phyloP scores from a whole-genome alignment of 2,113 vertebrate species.

The Xyliphius kryptos region DNA sequence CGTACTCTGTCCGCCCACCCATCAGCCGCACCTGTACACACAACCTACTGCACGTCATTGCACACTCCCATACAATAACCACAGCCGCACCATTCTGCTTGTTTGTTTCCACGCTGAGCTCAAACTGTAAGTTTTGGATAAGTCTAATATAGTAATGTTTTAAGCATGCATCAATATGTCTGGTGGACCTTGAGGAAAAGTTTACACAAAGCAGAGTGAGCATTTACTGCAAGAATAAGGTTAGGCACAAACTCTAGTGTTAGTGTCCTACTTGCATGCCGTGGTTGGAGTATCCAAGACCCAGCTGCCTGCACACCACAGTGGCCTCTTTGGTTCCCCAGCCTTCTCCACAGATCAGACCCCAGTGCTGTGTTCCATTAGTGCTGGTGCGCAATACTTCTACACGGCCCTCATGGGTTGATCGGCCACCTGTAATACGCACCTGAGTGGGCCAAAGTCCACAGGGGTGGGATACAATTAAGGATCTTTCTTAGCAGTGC shows the following conservation, averaged over 20 bases:
- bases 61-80: slow-evolving; percentile 1
- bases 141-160: slow-evolving; percentile 16
- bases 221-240: slow-evolving; percentile 1
- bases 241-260: slow-evolving; percentile 17
- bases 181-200: not conserved
- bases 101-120: not conserved
- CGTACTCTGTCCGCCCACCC: slow-evolving; percentile 68
- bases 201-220: slow-evolving; percentile 2
- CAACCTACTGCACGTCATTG: slow-evolving; percentile 29
- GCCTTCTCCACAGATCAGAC: slow-evolving; percentile 86
- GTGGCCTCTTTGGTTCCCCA: slow-evolving; percentile 85
- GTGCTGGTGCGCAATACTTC: slow-evolving; percentile 69
- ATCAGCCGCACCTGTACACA: slow-evolving; percentile 73
- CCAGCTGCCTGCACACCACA: slow-evolving; percentile 89
- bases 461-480: slow-evolving; percentile 16
- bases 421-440: slow-evolving; percentile 83
- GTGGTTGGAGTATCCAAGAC: slow-evolving; percentile 88
- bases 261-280: slow-evolving; percentile 82
- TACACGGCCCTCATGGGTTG: slow-evolving; percentile 83
- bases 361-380: slow-evolving; percentile 73
- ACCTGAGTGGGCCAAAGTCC: slow-evolving; percentile 69
- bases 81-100: not conserved
- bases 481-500: slow-evolving; percentile 1
- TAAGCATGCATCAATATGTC: slow-evolving; percentile 3
- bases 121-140: not conserved